Evolutionary conservation across 2,888 invertebrate species (phyloP).

Genomic region (Platycnemis pennipes): DNA sequence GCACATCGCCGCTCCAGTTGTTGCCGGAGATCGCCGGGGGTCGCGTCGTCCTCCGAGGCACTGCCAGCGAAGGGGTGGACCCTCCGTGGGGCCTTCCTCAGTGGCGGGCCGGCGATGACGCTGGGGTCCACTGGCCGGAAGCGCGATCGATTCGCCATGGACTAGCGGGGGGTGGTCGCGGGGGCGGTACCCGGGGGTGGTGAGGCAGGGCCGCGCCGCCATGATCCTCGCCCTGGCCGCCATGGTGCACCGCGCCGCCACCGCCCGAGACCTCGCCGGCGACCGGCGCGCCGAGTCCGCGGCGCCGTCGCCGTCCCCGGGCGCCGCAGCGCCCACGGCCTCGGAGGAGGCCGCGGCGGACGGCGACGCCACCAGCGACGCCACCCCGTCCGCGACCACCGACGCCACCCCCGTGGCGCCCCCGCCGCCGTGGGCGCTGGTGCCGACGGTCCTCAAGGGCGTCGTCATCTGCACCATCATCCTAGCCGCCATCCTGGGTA

Average conservation of each 20-base stretch:
- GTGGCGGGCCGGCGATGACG: no score
- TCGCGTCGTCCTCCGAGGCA: not conserved
- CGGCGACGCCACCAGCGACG: slow-evolving; percentile 38
- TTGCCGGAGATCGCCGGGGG: not conserved
- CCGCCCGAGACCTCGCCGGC: slow-evolving; percentile 39
- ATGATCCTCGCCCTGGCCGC: slow-evolving; percentile 60
- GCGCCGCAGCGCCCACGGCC: slow-evolving; percentile 80
- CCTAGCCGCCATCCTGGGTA: slow-evolving; percentile 93
- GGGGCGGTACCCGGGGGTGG: not conserved
- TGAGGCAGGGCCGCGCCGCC: slow-evolving; percentile 38
- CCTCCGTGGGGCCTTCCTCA: no score
- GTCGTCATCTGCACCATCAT: slow-evolving; percentile 90
- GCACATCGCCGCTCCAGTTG: not conserved
- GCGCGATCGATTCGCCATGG: no score
- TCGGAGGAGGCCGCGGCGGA: slow-evolving; percentile 48
- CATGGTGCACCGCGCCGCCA: slow-evolving; percentile 42
- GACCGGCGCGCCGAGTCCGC: slow-evolving; percentile 78
- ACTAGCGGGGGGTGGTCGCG: not conserved
- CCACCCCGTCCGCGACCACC: not conserved
- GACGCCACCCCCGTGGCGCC: slow-evolving; percentile 33
- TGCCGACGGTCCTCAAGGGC: slow-evolving; percentile 73
- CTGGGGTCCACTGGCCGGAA: no score
- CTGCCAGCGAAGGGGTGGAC: no score
- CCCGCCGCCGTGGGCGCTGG: slow-evolving; percentile 61
- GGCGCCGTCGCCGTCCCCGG: slow-evolving; percentile 70